These are phyloP conservation scores for Arenaria interpres DNA, from an alignment of 2,113 vertebrate species.

Conservation along the genomic window DNA sequence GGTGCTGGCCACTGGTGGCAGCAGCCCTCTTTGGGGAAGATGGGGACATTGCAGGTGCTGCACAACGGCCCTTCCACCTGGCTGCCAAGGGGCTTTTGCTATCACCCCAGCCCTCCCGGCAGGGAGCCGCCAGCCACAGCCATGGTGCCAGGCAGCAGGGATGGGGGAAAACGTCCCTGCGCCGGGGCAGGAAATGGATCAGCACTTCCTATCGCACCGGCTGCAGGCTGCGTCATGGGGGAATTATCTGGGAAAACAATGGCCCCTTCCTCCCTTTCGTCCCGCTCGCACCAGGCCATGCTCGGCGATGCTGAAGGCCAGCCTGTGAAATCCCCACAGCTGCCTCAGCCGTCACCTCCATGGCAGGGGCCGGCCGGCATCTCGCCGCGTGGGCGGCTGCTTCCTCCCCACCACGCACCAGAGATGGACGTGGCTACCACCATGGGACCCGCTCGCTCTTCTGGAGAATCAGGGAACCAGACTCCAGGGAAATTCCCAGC, in stretches of 20 bases:
- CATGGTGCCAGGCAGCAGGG: not conserved
- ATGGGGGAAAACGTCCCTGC: not conserved
- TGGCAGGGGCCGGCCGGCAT: fast-evolving
- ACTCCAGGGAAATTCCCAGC: not conserved
- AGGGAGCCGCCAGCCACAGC: not conserved
- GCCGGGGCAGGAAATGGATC: not conserved
- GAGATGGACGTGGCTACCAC: not conserved
- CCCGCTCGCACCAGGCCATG: not conserved
- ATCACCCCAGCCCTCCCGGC: fast-evolving
- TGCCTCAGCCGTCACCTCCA: not conserved
- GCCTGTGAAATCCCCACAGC: not conserved
- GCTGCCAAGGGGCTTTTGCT: not conserved
- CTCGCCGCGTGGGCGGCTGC: fast-evolving
- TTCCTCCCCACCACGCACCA: not conserved
- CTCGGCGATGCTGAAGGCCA: fast-evolving
- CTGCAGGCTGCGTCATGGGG: not conserved
- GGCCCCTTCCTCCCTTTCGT: constrained; percentile 12
- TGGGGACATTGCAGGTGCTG: fast-evolving
- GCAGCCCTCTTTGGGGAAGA: not conserved
- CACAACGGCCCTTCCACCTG: not conserved
- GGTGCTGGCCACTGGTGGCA: not conserved
- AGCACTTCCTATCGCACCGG: constrained; percentile 7
- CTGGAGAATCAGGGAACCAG: fast-evolving
- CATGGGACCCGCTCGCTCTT: fast-evolving
- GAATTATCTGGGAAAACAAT: constrained; percentile 47